Evolutionary conservation across 1,140 invertebrate genomes (phyloP), one percentile per base, ranked within the genome.

Genomic region (Steinernema feltiae): DNA sequence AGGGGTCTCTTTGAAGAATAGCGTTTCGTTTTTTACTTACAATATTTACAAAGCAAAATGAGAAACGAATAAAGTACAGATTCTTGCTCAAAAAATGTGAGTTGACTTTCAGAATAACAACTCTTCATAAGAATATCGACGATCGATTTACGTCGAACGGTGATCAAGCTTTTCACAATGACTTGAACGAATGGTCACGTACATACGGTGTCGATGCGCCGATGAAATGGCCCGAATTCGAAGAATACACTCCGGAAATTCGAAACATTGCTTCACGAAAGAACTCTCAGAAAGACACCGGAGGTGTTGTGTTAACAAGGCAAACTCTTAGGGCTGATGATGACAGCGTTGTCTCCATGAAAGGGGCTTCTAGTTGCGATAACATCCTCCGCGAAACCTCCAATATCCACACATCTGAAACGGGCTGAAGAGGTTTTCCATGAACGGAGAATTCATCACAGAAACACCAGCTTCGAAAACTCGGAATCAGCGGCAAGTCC

Each of bases 201-300:
- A 53, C 71, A 1, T 78, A 82, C 71, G 84, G 84, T 17, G 76
- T 76, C 27, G 85, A 83, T n/a, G 70, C 76, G 0, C 69, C 78
- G n/a, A 71, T 76, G 18, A 71, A 24, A 21, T 83, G 80, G 79
- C 84, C 83, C 15, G 70, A 30, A 1, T 85, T 82, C 77, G 84
- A 87, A 78, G 74, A 86, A 46, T 84, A 84, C 46, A 75, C 83
- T 27, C 81, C 81, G 3, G 83, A 86, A 72, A 83, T 84, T 32
- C 74, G 84, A 27, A 70, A 73, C 24, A 85, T 84, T 71, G 32
- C 71, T 24, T 29, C 71, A 35, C 63, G 75, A 27, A 77, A 76
- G 32, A 32, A 70, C 24, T 21, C 71, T 32, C 12, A 72, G 75
- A 29, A 79, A 30, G 72, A 75, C 35, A 30, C 69, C 30, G 73